Evolutionary conservation across 2,888 invertebrate species (phyloP), one percentile per base, ranked within the genome.

Genomic region (Sinotaia quadrata): DNA sequence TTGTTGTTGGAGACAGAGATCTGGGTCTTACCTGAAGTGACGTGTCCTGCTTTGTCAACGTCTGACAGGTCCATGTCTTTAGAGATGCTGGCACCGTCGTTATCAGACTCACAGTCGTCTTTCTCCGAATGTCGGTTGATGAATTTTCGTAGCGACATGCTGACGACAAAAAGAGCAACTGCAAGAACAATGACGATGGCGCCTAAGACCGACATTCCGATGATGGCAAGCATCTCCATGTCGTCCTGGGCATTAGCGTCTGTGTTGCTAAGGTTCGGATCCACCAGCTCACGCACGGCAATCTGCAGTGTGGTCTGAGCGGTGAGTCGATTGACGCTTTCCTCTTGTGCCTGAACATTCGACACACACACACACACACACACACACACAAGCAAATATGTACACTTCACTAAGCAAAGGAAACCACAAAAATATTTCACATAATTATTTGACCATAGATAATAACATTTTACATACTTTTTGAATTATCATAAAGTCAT

Each of bases 291-390:
- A 41, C 41, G 10, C 12, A 61, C 51, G 4, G 47, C 51, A 5
- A 61, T 2, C 8, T 61, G 47, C 49, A 61, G 34, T 15, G 61
- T 61, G 49, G 49, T 34, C 29, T 49, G 49, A 4, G 61, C 61
- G 0, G 49, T 21, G 61, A 34, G 36, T 51, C 4, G 4, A n/a
- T 29, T 1, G 3, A 15, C 12, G 5, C 49, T 33, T 18, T 34
- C 31, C 34, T 61, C 61, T 24, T 29, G 2, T 1, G 61, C 61
- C 60, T 60, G 60, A 4, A 21, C 7, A 54, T 24, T 15, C 4
- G 4, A 5, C 15, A 24, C 31, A 31, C 12, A 29, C 56, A 4
- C 56, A 4, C 29, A 29, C 56, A 33, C 56, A 33, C 56, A 34
- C 34, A 56, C 2, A 5, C 29, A 29, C 7, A 41, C 41, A 41